Percentiles rank a stretch among this genome's conserved stretches.
These are phyloP conservation scores for Drosophila melanosoma DNA, from an alignment of 2,888 invertebrate genomes.

Conservation along the genomic window DNA sequence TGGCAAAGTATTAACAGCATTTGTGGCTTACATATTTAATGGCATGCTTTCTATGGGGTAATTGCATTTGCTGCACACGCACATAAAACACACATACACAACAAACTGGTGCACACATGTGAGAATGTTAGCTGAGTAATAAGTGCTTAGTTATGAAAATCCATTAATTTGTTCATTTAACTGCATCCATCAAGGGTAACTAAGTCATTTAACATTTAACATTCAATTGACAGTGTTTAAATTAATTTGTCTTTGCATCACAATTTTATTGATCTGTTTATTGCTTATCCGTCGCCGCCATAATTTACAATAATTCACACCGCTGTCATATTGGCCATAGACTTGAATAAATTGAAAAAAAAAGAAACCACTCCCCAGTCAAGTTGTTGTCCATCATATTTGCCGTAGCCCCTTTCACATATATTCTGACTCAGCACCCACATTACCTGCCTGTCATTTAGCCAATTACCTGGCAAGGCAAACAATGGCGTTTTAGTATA, in stretches of 20 bases:
- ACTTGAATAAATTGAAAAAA: not conserved
- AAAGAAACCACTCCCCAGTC: conserved; percentile 1
- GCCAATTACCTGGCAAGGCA: conserved; percentile 70
- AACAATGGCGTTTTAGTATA: conserved; percentile 55
- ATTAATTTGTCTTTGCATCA: not conserved
- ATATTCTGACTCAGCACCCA: conserved; percentile 55
- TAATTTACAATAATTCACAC: not conserved
- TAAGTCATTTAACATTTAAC: not conserved
- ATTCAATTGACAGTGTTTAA: not conserved
- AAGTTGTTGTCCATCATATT: conserved; percentile 39
- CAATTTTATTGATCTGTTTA: conserved; percentile 19
- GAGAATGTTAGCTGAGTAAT: conserved; percentile 36
- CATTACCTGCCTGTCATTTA: conserved; percentile 71
- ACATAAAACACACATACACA: not conserved
- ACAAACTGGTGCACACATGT: conserved; percentile 56
- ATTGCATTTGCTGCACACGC: conserved; percentile 62
- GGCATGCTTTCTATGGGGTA: conserved; percentile 56
- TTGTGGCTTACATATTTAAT: conserved; percentile 60
- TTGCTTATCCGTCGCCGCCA: not conserved
- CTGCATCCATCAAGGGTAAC: not conserved
- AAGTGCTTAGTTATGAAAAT: conserved; percentile 35
- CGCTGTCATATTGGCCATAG: not conserved
- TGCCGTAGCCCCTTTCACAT: conserved; percentile 16
- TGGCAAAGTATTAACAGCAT: conserved; percentile 50
- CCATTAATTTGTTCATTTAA: conserved; percentile 21